A percentile compares a stretch with the other conserved stretches of the same genome.
phyloP scores from a whole-genome alignment of 2,888 invertebrate genomes.

The Mellilla xanthometata region DNA sequence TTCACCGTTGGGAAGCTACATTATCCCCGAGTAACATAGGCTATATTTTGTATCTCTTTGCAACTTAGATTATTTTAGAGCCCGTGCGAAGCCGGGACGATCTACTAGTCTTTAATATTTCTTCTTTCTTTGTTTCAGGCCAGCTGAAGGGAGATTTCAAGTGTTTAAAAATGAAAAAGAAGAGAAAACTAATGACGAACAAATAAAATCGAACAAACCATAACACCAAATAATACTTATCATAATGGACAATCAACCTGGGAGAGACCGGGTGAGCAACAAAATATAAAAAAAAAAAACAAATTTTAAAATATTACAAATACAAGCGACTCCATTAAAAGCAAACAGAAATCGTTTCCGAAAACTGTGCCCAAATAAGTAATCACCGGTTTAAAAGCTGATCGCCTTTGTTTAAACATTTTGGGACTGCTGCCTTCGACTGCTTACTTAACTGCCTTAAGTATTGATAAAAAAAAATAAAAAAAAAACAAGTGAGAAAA shows the following conservation, averaged over 20 bases:
- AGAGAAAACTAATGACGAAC: slow-evolving; percentile 60
- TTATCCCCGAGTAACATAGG: too few relatives aligned
- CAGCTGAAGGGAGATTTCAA: slow-evolving; percentile 9
- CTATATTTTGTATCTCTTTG: too few relatives aligned
- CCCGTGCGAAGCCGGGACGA: too few relatives aligned
- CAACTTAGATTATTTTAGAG: too few relatives aligned
- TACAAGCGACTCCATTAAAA: slow-evolving; percentile 36
- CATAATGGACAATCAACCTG: slow-evolving; percentile 49
- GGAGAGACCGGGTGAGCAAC: slow-evolving; percentile 58
- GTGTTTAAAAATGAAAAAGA: slow-evolving; percentile 72
- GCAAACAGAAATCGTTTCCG: slow-evolving; percentile 45
- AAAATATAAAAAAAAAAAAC: slow-evolving; percentile 35
- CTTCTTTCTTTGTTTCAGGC: slow-evolving; percentile 55
- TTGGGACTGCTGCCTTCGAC: slow-evolving; percentile 66
- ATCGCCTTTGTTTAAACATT: slow-evolving; percentile 69
- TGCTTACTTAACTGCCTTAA: slow-evolving; percentile 56
- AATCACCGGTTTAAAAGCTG: slow-evolving; percentile 65
- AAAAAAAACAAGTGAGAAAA: slow-evolving; percentile 40
- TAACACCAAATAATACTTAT: slow-evolving; percentile 16
- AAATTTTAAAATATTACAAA: slow-evolving; percentile 28
- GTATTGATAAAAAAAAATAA: slow-evolving; percentile 49
- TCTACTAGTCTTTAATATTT: neutral
- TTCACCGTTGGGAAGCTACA: too few relatives aligned
- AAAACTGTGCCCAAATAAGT: slow-evolving; percentile 69
- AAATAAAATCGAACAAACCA: slow-evolving; percentile 23